Evolutionary conservation across 2,888 invertebrate genomes (phyloP).

Genomic region (Entomobrya multifasciata): DNA sequence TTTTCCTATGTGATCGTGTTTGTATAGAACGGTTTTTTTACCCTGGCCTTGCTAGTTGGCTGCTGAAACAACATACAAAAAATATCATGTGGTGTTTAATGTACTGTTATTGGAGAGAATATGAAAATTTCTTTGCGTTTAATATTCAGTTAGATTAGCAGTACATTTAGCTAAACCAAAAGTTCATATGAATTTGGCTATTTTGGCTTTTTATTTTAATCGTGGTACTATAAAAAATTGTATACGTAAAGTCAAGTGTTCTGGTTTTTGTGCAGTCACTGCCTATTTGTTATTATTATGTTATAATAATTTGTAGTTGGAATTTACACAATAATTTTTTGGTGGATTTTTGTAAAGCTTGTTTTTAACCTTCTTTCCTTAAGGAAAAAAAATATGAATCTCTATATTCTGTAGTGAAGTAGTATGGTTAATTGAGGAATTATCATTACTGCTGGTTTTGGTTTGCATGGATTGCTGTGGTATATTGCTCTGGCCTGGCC

Average conservation of each 20-base stretch:
- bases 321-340: conserved; percentile 36
- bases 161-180: background rate
- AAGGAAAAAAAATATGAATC: background rate
- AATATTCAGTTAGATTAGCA: background rate
- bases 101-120: background rate
- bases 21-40: conserved; percentile 34
- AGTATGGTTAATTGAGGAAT: too few relatives aligned
- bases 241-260: conserved; percentile 3
- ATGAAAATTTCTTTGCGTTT: background rate
- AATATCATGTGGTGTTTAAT: background rate
- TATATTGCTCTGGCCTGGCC: background rate
- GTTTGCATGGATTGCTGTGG: conserved; percentile 4
- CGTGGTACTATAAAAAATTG: background rate
- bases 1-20: background rate
- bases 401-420: background rate
- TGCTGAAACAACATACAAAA: background rate
- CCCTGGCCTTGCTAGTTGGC: conserved; percentile 43
- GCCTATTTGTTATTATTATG: background rate
- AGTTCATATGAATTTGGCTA: conserved; percentile 3
- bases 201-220: conserved; percentile 42
- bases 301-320: background rate
- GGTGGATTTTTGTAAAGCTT: background rate
- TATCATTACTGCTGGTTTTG: conserved; percentile 1
- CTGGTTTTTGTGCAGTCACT: conserved; percentile 56
- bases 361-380: conserved; percentile 18